Base-by-base conservation (phyloP, 92 coral and sea anemone genomes). In the Actinostola sp. region DNA sequence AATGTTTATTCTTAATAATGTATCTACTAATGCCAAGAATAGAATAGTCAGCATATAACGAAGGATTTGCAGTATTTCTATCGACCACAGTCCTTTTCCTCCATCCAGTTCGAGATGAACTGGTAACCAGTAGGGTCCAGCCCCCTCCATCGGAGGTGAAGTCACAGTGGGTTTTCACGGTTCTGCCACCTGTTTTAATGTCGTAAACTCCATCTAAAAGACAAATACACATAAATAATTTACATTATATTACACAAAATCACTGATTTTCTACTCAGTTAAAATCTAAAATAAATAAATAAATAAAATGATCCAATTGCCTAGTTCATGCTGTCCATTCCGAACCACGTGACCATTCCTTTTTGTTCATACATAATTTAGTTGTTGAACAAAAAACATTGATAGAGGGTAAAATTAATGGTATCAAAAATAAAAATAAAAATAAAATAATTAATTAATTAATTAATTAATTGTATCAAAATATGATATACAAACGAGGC, bases 81-180 rank as follows among this genome's bases (percentile, higher is more conserved):
- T 59, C 32, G 17, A 27, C 69, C 48, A 82, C 66, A 65, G 71
- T 82, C 33, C 33, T 23, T 24, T 72, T 44, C 29, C 70, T 72
- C 88, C 92, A 82, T 43, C 85, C 86, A 11, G 27, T 56, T 27
- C 79, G 82, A 35, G 82, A 81, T 32, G 92, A 63, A 35, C 89
- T 87, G 31, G 92, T 87, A 42, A 87, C 54, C 12, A 87, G 74
- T 16, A 87, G 86, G 10, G 92, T 87, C 92, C 92, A 87, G 55
- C 75, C 92, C 16, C 92, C 92, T 36, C 92, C 92, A 48, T 77
- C 67, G 16, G 74, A 64, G n/a, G 68, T 61, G 35, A 87, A 78
- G 42, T 87, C 83, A 35, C 92, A 87, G 70, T 71, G 48, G 6
- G 92, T 83, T 38, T 69, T 73, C 13, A 73, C 39, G 0, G 65